Evolutionary conservation across 23 tunicate genomes (phyloP), one percentile per base, ranked within the genome.

Genomic region (Oikopleura dioica): DNA sequence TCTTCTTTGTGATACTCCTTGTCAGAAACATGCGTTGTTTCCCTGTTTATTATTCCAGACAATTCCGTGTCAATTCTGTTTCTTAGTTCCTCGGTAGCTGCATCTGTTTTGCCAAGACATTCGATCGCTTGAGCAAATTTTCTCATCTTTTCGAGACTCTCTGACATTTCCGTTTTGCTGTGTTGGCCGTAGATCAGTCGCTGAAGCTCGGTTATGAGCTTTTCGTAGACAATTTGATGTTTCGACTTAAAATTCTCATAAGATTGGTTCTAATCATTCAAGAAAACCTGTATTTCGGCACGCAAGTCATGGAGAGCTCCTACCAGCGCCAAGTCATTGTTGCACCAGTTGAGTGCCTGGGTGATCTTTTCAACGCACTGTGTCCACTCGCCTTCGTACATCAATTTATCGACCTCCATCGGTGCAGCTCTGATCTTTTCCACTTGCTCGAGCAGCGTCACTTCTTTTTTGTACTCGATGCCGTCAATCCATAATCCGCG

Each of bases 401-500:
- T 79, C 69, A 72, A 85, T 12, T 38, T 36, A 32, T 91, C 97
- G 5, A 91, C 80, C 34, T 76, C 63, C 37, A 80, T 81, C 12
- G 97, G 97, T 1, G 92, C 92, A 0, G 78, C 81, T 82, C 82
- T 85, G 30, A 91, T 86, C 12, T 82, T 58, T 75, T 91, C 97
- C 21, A 91, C 80, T 76, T 85, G 95, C 58, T 85, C 92, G n/a
- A 91, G 76, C 9, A 91, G 78, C 1, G 58, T 78, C 55, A 91
- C 38, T 9, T 80, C 82, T 51, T 82, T 85, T 38, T 91, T 91
- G 76, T 91, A 84, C 55, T 91, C 94, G 28, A 85, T 86, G 0
- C 97, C 97, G 76, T 91, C 92, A 16, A 82, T 76, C 97, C 97
- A 91, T 1, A 91, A 67, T 51, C 82, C 85, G 23, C 92, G 77